Evolutionary conservation across 2,113 vertebrate species (phyloP).

Genomic region (Salvelinus fontinalis): DNA sequence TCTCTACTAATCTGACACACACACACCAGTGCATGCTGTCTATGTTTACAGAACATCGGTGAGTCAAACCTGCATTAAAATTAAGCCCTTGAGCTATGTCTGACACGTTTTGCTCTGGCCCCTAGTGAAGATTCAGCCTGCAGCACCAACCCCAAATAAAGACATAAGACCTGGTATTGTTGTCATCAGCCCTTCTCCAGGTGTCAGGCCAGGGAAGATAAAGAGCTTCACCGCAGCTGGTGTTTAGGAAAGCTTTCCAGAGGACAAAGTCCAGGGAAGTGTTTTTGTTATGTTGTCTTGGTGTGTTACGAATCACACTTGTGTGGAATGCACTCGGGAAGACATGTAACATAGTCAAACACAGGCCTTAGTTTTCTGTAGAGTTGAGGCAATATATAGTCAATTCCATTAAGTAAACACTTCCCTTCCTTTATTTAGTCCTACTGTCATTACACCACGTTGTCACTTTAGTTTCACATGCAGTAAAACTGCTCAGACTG

Average conservation of each 20-base stretch:
- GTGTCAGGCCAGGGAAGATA: conserved; percentile 58
- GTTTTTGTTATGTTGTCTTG: conserved; percentile 61
- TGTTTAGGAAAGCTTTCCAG: conserved; percentile 71
- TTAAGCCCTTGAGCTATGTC: conserved; percentile 48
- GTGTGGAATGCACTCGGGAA: conserved; percentile 35
- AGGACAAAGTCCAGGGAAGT: conserved; percentile 60
- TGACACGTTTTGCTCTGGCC: conserved; percentile 34
- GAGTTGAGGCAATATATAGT: not conserved
- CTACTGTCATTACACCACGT: too few relatives aligned
- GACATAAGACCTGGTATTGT: conserved; percentile 65
- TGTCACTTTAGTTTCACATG: too few relatives aligned
- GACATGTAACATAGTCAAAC: conserved; percentile 8
- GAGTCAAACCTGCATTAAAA: conserved; percentile 53
- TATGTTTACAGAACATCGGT: conserved; percentile 68
- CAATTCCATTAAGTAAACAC: too few relatives aligned
- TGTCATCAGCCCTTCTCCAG: conserved; percentile 59
- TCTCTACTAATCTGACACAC: not conserved
- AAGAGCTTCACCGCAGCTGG: conserved; percentile 48
- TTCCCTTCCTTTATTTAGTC: too few relatives aligned
- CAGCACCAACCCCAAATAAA: conserved; percentile 73
- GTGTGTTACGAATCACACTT: conserved; percentile 37
- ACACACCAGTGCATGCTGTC: conserved; percentile 19
- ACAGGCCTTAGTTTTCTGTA: not conserved
- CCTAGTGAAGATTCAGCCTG: conserved; percentile 41
- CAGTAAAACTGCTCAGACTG: too few relatives aligned